Conservation (phyloP, 2,888 invertebrate species). For the Rhamphomyia laevipes region DNA sequence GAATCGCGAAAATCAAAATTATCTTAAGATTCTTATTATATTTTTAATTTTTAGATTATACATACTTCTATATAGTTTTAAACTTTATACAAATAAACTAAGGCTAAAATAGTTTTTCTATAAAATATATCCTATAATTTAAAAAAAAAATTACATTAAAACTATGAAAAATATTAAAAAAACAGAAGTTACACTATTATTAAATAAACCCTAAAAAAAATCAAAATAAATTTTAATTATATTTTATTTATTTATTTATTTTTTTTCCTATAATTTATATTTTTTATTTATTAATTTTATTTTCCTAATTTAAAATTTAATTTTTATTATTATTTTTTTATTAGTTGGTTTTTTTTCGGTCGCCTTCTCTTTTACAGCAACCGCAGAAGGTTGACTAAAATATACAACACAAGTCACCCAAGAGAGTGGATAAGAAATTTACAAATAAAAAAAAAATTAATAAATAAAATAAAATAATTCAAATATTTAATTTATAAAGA, state of each 20-base stretch:
- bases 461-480: not conserved
- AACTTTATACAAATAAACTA: no score
- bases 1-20: no score
- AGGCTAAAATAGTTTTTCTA: no score
- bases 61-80: no score
- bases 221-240: constrained; percentile 8
- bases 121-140: no score
- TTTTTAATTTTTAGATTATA: no score
- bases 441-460: not conserved
- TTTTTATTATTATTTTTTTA: constrained; percentile 14
- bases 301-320: not conserved
- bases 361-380: constrained; percentile 76
- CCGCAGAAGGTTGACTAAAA: constrained; percentile 59
- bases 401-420: constrained; percentile 23
- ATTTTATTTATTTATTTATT: constrained; percentile 1
- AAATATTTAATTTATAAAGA: not conserved
- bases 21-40: no score
- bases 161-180: no score
- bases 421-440: constrained; percentile 12
- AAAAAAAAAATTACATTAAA: no score
- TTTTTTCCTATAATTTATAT: not conserved
- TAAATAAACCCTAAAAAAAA: constrained; percentile 16
- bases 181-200: constrained; percentile 9
- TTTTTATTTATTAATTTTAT: not conserved
- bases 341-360: constrained; percentile 47